These are phyloP conservation scores for Pantelozetes paolii DNA, from an alignment of 2,888 invertebrate species.

Conservation along the genomic window DNA sequence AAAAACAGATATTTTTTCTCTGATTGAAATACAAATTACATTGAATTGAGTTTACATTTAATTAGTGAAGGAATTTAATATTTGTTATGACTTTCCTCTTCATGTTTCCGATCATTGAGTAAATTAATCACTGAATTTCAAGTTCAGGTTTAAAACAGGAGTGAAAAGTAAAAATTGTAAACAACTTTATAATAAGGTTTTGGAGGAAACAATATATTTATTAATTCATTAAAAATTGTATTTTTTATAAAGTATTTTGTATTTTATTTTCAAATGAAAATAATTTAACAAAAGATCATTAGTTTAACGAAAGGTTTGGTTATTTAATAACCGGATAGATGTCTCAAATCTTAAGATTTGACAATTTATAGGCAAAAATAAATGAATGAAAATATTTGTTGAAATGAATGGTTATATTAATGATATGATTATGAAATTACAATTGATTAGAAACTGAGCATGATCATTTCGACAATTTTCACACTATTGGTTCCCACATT, in stretches of 20 bases:
- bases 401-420: too few species aligned
- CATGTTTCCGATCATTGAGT: neutral
- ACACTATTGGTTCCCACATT: too few species aligned
- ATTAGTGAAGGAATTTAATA: too few species aligned
- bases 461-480: too few species aligned
- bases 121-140: neutral
- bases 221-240: neutral
- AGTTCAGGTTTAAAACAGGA: neutral
- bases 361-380: neutral
- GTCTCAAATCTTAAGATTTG: neutral
- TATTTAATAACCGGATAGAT: conserved; percentile 20
- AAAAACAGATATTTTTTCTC: neutral
- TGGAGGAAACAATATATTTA: neutral
- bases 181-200: too few species aligned
- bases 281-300: neutral
- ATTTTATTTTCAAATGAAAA: neutral
- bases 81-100: neutral
- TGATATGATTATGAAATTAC: too few species aligned
- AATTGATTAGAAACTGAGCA: too few species aligned
- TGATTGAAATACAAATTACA: too few species aligned
- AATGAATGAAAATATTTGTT: neutral
- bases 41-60: too few species aligned
- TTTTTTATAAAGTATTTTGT: neutral
- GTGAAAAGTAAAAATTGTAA: too few species aligned
- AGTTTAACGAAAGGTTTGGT: neutral